Percentiles rank a stretch among this genome's conserved stretches.
Evolutionary conservation across 1,140 invertebrate genomes (phyloP).

Genomic region (Achroia grisella): DNA sequence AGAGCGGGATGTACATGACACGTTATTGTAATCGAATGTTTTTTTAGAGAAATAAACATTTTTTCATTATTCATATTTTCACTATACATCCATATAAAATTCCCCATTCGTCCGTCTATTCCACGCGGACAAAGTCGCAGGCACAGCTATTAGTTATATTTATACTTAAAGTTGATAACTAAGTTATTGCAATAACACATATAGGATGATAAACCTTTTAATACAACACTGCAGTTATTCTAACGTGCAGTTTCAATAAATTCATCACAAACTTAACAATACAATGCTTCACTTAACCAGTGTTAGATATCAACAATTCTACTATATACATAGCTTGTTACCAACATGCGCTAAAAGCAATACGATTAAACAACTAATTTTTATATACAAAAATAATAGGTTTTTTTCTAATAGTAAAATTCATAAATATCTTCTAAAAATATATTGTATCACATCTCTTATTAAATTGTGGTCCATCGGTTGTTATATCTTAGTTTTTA

Average conservation of each 20-base stretch:
- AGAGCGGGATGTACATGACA: too few relatives aligned
- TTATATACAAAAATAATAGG: conserved; percentile 40
- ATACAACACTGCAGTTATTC: neutral
- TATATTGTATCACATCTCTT: conserved; percentile 58
- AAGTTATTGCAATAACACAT: too few relatives aligned
- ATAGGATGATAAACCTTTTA: neutral
- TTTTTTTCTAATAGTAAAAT: neutral
- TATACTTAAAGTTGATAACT: too few relatives aligned
- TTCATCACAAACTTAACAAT: conserved; percentile 33
- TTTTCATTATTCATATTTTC: too few relatives aligned
- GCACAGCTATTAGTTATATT: too few relatives aligned
- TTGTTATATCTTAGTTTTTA: conserved; percentile 25
- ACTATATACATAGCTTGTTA: conserved; percentile 24
- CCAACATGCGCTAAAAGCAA: conserved; percentile 25
- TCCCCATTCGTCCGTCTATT: too few relatives aligned
- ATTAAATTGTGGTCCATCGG: conserved; percentile 41
- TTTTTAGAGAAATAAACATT: too few relatives aligned
- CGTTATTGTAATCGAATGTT: too few relatives aligned
- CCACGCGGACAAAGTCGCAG: too few relatives aligned
- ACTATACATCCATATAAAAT: too few relatives aligned
- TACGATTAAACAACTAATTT: conserved; percentile 29
- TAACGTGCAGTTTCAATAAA: conserved; percentile 11
- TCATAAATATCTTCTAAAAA: conserved; percentile 53
- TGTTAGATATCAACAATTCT: conserved; percentile 28
- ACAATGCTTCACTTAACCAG: conserved; percentile 29